These are phyloP conservation scores for Trididemnum clinides DNA, from an alignment of 23 tunicate species.

Conservation along the genomic window DNA sequence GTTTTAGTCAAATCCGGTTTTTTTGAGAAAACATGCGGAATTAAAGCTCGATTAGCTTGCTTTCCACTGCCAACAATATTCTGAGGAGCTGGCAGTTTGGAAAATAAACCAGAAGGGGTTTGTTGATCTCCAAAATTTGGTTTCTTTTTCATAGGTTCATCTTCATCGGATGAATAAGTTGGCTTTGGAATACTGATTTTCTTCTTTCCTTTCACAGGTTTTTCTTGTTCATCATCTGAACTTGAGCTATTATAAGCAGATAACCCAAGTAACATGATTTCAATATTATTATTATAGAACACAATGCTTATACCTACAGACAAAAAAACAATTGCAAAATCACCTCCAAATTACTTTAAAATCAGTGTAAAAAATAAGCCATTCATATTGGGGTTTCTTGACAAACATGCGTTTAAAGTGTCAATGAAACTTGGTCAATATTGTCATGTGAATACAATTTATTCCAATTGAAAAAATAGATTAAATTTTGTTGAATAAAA, in stretches of 20 bases:
- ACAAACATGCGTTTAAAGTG: too few relatives aligned
- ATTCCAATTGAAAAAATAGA: too few relatives aligned
- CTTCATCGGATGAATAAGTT: constrained; percentile 54
- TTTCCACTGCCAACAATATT: constrained; percentile 61
- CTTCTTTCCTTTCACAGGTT: constrained; percentile 25
- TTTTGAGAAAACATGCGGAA: constrained; percentile 69
- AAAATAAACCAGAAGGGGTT: constrained; percentile 66
- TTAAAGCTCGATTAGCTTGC: constrained; percentile 39
- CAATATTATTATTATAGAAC: too few relatives aligned
- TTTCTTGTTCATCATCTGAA: constrained; percentile 32
- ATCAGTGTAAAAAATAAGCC: too few relatives aligned
- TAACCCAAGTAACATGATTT: constrained; percentile 47
- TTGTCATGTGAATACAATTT: too few relatives aligned
- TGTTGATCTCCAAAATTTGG: neutral
- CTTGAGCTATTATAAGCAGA: constrained; percentile 59
- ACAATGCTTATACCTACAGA: too few relatives aligned
- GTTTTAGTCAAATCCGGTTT: neutral
- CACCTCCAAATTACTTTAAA: too few relatives aligned
- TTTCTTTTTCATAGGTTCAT: constrained; percentile 55
- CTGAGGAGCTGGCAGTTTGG: constrained; percentile 88
- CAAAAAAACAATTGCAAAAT: too few relatives aligned
- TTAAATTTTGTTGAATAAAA: too few relatives aligned
- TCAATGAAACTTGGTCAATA: too few relatives aligned
- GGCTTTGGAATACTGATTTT: constrained; percentile 54
- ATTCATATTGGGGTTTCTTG: too few relatives aligned